A percentile compares a stretch with the other conserved stretches of the same genome.
Evolutionary conservation across 2,113 vertebrate species (phyloP).

Genomic region (Mobula birostris): DNA sequence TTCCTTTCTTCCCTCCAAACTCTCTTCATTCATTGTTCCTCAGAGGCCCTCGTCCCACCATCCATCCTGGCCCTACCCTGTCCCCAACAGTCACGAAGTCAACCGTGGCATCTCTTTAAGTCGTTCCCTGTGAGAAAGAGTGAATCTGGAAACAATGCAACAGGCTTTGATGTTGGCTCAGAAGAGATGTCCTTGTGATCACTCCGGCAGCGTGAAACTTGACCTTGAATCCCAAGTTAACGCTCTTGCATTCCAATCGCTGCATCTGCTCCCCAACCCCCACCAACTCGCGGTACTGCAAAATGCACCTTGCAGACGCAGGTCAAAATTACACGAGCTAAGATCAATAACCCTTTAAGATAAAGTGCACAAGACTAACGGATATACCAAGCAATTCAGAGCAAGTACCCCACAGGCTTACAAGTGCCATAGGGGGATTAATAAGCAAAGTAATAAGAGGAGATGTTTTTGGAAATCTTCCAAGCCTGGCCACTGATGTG

Average conservation of each 20-base stretch:
- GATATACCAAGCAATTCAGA: not conserved
- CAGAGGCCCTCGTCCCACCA: no score
- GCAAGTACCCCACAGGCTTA: not conserved
- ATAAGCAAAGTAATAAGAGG: not conserved
- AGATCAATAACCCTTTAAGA: slow-evolving; percentile 25
- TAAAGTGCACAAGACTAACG: not conserved
- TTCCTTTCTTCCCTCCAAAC: no score
- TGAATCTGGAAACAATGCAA: not conserved
- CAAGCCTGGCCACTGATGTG: not conserved
- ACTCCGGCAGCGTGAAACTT: not conserved
- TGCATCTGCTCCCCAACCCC: no score
- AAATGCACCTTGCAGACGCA: not conserved
- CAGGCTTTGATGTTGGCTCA: not conserved
- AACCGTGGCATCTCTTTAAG: not conserved
- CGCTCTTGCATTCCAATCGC: not conserved
- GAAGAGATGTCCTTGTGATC: not conserved
- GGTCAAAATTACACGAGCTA: not conserved
- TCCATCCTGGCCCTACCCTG: no score
- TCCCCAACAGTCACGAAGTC: not conserved
- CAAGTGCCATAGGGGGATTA: not conserved
- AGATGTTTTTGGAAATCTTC: not conserved
- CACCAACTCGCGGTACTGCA: no score
- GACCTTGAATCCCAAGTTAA: not conserved
- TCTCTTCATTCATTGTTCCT: no score
- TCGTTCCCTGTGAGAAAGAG: not conserved